Percentiles rank a stretch among this genome's conserved stretches.
These are phyloP conservation scores for Salpingus planirostris DNA, from an alignment of 2,888 invertebrate species.

Conservation along the genomic window DNA sequence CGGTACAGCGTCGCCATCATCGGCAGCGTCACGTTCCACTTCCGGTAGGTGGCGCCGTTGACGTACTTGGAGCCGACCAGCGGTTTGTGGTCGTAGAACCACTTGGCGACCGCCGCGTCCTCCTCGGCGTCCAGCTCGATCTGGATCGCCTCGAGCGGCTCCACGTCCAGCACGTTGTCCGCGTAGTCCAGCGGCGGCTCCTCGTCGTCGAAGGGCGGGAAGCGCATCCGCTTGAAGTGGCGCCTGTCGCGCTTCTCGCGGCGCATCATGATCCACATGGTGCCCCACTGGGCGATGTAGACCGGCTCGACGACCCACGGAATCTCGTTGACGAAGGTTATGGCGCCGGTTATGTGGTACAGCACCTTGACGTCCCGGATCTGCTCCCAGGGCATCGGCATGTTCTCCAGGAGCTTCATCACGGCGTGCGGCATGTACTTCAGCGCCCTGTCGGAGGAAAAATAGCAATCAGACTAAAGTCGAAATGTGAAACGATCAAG, in stretches of 20 bases:
- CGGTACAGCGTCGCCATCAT: conserved; percentile 98
- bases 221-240: conserved; percentile 98
- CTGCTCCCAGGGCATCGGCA: conserved; percentile 99
- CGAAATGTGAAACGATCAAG: neutral
- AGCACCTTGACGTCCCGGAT: conserved; percentile 95
- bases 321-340: conserved; percentile 99
- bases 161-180: conserved; percentile 97
- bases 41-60: conserved; percentile 94
- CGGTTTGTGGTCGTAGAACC: conserved; percentile 99
- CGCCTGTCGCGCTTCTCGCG: conserved; percentile 96
- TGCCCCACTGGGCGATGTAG: conserved; percentile 98
- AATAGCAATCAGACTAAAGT: conserved; percentile 3
- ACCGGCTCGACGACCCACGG: conserved; percentile 99
- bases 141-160: conserved; percentile 97
- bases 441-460: conserved; percentile 57
- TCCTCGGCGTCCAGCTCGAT: conserved; percentile 96
- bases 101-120: conserved; percentile 80
- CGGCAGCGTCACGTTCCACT: conserved; percentile 92
- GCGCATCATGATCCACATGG: conserved; percentile 99
- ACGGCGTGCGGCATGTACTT: conserved; percentile 99
- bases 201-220: conserved; percentile 99
- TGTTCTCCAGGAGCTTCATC: conserved; percentile 96
- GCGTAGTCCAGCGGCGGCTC: conserved; percentile 99
- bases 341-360: conserved; percentile 99
- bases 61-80: conserved; percentile 83